Conservation (phyloP, 2,113 vertebrate genomes). For the Alethe castanea region DNA sequence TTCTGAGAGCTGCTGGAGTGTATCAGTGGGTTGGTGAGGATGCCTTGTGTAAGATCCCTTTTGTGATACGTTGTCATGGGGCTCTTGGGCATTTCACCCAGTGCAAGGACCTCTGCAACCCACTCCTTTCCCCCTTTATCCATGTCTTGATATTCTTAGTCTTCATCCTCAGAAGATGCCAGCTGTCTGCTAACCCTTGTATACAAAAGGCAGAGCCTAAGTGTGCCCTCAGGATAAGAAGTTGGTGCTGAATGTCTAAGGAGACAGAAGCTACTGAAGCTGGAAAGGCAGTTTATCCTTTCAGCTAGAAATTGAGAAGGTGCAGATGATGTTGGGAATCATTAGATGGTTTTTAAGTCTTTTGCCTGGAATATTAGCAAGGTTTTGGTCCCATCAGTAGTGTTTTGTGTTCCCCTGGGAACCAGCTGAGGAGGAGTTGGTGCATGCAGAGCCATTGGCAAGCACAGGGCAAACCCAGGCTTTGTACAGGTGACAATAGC, state of each 20-base stretch:
- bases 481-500: background rate
- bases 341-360: background rate
- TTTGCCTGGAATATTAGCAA: background rate
- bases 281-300: background rate
- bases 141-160: background rate
- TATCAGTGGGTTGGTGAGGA: background rate
- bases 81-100: background rate
- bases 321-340: background rate
- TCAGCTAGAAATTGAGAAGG: background rate
- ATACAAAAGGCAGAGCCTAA: background rate
- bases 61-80: rapidly evolving
- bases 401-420: background rate
- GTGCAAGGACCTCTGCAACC: background rate
- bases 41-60: background rate
- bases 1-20: background rate
- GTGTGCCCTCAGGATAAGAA: background rate
- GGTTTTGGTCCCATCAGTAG: background rate
- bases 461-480: background rate
- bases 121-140: background rate
- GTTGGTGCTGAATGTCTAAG: background rate
- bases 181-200: background rate
- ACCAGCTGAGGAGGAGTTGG: background rate
- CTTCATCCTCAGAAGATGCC: background rate
- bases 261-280: background rate
- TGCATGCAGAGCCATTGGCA: background rate